Evolutionary conservation across 2,113 vertebrate species (phyloP).

Genomic region (Atrichornis clamosus): DNA sequence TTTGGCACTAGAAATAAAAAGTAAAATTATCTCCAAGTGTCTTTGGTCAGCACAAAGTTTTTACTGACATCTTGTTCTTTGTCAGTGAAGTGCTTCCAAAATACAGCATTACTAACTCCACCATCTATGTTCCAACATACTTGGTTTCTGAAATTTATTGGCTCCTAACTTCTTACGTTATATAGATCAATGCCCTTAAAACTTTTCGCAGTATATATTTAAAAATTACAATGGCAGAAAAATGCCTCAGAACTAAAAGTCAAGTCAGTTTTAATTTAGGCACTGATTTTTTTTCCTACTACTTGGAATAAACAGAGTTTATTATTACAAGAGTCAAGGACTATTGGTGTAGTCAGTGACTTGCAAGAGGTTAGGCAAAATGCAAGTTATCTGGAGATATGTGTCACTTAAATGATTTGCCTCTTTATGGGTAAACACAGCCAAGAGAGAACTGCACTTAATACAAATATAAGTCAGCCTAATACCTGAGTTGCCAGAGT

Average conservation of each 20-base stretch:
- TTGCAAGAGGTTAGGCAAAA: neutral
- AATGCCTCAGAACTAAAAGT: neutral
- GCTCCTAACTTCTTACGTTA: neutral
- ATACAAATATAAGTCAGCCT: neutral
- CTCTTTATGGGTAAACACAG: neutral
- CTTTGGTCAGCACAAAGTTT: neutral
- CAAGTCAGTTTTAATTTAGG: neutral
- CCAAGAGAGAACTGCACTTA: neutral
- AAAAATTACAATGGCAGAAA: neutral
- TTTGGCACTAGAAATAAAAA: neutral
- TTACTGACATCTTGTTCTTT: neutral
- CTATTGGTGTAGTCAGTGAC: neutral
- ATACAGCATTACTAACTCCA: neutral
- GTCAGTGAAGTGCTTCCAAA: neutral
- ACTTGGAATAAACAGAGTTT: neutral
- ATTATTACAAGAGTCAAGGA: neutral
- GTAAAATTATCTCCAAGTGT: neutral
- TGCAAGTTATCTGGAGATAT: neutral
- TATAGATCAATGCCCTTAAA: neutral
- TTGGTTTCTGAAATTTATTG: neutral
- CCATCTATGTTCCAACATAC: neutral
- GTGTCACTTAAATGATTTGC: neutral
- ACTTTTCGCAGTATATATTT: fast-evolving
- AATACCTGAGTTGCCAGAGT: neutral
- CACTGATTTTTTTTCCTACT: neutral